Evolutionary conservation across 2,888 invertebrate species (phyloP), one percentile per base, ranked within the genome.

Genomic region (Psylliodes chrysocephalus): DNA sequence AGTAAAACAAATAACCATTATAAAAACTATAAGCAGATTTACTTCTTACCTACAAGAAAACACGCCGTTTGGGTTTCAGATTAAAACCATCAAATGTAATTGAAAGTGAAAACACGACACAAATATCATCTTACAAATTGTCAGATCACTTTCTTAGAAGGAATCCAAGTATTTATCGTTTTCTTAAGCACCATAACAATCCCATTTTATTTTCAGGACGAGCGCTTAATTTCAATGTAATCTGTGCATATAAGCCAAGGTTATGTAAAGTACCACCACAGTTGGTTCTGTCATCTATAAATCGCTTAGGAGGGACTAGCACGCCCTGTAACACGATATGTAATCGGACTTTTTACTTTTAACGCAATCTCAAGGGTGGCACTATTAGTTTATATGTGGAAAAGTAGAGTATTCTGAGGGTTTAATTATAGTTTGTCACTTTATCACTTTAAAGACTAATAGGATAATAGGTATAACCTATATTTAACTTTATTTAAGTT

Each of bases 101-200:
- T 56, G 47, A 56, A 56, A 56, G 56, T 47, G 56, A 56, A 56
- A 56, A 56, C 40, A 54, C 33, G 35, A 56, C 56, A 56, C 56
- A 33, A 49, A 46, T 56, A 56, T 56, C 56, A 47, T 33, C 22
- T 56, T 46, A 56, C 56, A 56, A 22, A 56, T 56, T 33, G 47
- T 44, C 47, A 47, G 56, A 46, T 56, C 33, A 47, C 33, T 56
- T 33, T 33, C 19, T 40, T 19, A 47, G 46, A 12, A 46, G 35
- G 47, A 56, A 56, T 56, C 56, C 22, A 33, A 33, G 25, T 35
- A 47, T 56, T 46, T 56, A 56, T 56, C 25, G 47, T 22, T 56
- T 22, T 47, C 12, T 47, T 33, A 33, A 33, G 56, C 33, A 14
- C 47, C 33, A 56, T 56, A 56, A 56, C 46, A 56, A 56, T 33